Conservation (phyloP, 2,113 vertebrate species). For the Thryonomys swinderianus region DNA sequence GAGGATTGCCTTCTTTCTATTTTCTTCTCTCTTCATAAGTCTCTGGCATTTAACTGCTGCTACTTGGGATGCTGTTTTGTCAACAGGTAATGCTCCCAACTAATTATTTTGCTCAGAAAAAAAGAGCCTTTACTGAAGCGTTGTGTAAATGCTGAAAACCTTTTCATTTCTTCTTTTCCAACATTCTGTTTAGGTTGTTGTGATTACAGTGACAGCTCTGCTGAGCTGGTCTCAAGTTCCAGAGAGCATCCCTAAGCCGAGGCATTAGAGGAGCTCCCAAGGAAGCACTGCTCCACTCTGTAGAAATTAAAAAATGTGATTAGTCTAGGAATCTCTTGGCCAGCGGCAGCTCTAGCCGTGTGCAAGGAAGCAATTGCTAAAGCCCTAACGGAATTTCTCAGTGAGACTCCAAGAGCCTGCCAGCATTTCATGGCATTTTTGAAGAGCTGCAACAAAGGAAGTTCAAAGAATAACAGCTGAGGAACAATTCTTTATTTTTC, state of each 20-base stretch:
- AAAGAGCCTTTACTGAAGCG: slow-evolving; percentile 52
- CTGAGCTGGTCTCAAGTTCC: slow-evolving; percentile 58
- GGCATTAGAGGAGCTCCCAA: slow-evolving; percentile 51
- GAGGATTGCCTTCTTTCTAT: slow-evolving; percentile 11
- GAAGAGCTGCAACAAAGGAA: slow-evolving; percentile 21
- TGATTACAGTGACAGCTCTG: slow-evolving; percentile 54
- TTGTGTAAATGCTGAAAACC: slow-evolving; percentile 54
- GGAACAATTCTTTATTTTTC: slow-evolving; percentile 53
- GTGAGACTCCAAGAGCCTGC: slow-evolving; percentile 59
- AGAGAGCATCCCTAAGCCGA: neutral
- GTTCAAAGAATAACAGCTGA: slow-evolving; percentile 56
- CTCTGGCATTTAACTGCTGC: slow-evolving; percentile 52
- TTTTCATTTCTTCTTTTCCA: slow-evolving; percentile 34
- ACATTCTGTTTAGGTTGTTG: neutral
- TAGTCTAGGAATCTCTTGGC: slow-evolving; percentile 78
- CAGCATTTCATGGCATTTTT: neutral
- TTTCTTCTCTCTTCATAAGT: slow-evolving; percentile 59
- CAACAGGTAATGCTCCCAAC: slow-evolving; percentile 35
- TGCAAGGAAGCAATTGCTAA: slow-evolving; percentile 63
- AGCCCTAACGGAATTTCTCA: slow-evolving; percentile 35
- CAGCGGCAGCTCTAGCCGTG: neutral
- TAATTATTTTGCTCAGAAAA: slow-evolving; percentile 61
- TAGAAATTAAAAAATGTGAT: slow-evolving; percentile 80
- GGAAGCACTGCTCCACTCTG: slow-evolving; percentile 20
- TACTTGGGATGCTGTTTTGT: slow-evolving; percentile 48